Conservation (phyloP, 2,888 invertebrate genomes). For the Troides helena region DNA sequence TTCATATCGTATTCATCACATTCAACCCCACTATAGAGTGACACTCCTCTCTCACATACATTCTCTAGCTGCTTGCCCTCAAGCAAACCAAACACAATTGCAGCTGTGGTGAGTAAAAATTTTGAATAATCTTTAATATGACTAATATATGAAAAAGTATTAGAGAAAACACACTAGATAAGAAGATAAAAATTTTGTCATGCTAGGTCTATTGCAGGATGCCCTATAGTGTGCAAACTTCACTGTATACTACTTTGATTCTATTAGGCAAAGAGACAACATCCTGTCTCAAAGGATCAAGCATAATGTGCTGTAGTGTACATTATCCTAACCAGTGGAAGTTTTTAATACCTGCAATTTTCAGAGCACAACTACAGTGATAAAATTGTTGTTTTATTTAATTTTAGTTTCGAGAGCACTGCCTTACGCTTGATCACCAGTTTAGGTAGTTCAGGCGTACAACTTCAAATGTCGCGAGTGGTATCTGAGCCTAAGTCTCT, state of each 20-base stretch:
- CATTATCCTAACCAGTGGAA: no score
- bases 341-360: no score
- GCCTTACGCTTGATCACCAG: constrained; percentile 92
- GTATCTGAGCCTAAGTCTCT: constrained; percentile 95
- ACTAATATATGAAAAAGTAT: background rate
- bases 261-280: no score
- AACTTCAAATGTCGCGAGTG: constrained; percentile 94
- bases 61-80: constrained; percentile 93
- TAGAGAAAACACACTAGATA: no score
- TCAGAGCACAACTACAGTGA: no score
- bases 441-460: constrained; percentile 96
- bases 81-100: constrained; percentile 96
- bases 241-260: no score
- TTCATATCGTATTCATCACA: constrained; percentile 96
- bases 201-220: no score
- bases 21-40: constrained; percentile 96
- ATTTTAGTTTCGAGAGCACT: constrained; percentile 88
- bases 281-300: no score
- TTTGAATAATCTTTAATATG: background rate
- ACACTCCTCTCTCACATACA: constrained; percentile 95
- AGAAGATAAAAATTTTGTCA: no score
- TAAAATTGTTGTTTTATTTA: constrained; percentile 7
- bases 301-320: no score
- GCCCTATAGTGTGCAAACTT: no score
- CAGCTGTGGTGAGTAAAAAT: constrained; percentile 86